phyloP scores from a whole-genome alignment of 1,140 invertebrate genomes.

The Zaprionus gabonicus region DNA sequence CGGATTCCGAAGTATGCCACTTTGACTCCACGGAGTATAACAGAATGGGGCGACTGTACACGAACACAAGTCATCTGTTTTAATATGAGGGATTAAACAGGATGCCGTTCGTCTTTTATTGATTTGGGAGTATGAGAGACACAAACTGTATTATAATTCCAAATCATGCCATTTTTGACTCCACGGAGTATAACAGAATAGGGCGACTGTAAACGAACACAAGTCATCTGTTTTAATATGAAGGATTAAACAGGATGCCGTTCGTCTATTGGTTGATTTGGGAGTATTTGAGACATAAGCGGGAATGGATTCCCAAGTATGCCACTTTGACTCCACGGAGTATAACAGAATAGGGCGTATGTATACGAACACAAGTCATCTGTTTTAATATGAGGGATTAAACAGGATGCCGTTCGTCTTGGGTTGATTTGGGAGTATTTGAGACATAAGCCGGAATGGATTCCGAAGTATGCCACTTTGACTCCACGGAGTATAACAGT shows the following conservation, averaged over 20 bases:
- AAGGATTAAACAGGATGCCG: constrained; percentile 43
- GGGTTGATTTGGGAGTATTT: constrained; percentile 5
- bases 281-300: too few relatives aligned
- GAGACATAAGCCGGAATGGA: constrained; percentile 4
- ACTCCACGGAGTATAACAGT: constrained; percentile 20
- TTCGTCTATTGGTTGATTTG: constrained; percentile 24
- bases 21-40: constrained; percentile 34
- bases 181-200: constrained; percentile 13
- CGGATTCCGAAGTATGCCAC: constrained; percentile 22
- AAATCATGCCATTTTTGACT: constrained; percentile 37
- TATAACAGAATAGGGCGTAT: not conserved
- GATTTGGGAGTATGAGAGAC: constrained; percentile 37
- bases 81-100: constrained; percentile 38
- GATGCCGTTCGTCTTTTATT: constrained; percentile 33
- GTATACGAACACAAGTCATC: constrained; percentile 32
- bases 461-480: constrained; percentile 25
- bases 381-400: constrained; percentile 26
- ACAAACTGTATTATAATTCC: constrained; percentile 10
- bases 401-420: constrained; percentile 31
- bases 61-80: constrained; percentile 46
- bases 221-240: constrained; percentile 46
- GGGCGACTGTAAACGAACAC: constrained; percentile 22
- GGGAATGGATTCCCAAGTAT: too few relatives aligned
- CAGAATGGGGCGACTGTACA: constrained; percentile 13
- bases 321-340: too few relatives aligned